A percentile compares a stretch with the other conserved stretches of the same genome.
phyloP scores from a whole-genome alignment of 2,797 vertebrate genomes.

The Hybognathus amarus region DNA sequence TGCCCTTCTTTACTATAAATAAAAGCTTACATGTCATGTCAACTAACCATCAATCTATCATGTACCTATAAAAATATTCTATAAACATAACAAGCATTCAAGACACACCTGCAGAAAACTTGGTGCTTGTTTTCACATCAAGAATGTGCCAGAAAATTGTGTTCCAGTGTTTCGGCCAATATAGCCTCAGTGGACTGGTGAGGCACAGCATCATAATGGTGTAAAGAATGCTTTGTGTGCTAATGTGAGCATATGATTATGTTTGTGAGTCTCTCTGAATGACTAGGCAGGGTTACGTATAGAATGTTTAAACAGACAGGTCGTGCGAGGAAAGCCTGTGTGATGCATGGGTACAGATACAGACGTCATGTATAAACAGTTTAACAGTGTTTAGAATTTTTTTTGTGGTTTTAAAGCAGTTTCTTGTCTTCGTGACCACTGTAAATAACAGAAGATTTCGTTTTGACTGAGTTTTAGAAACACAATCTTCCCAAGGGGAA shows the following conservation, averaged over 20 bases:
- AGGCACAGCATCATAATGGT: slow-evolving; percentile 11
- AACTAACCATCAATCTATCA: slow-evolving; percentile 9
- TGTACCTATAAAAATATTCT: slow-evolving; percentile 6
- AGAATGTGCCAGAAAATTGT: slow-evolving; percentile 32
- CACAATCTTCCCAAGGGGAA: background rate
- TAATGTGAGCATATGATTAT: background rate
- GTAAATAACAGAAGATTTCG: slow-evolving; percentile 29
- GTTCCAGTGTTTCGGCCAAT: background rate
- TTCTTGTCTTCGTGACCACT: background rate
- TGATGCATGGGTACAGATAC: background rate
- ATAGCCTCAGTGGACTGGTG: slow-evolving; percentile 16
- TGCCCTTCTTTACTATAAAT: slow-evolving; percentile 4
- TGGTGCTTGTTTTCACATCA: background rate
- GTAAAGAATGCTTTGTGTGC: slow-evolving; percentile 33
- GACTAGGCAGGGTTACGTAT: background rate
- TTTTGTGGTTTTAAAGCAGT: background rate
- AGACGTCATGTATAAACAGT: slow-evolving; percentile 1
- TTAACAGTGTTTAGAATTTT: background rate
- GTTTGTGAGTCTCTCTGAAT: slow-evolving; percentile 6
- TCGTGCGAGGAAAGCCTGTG: background rate
- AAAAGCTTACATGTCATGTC: background rate
- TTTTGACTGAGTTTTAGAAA: slow-evolving; percentile 11
- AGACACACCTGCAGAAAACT: slow-evolving; percentile 10
- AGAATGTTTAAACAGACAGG: slow-evolving; percentile 23
- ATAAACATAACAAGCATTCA: slow-evolving; percentile 32